phyloP scores from a whole-genome alignment of 2,113 vertebrate genomes.

The Neoarius graeffei region DNA sequence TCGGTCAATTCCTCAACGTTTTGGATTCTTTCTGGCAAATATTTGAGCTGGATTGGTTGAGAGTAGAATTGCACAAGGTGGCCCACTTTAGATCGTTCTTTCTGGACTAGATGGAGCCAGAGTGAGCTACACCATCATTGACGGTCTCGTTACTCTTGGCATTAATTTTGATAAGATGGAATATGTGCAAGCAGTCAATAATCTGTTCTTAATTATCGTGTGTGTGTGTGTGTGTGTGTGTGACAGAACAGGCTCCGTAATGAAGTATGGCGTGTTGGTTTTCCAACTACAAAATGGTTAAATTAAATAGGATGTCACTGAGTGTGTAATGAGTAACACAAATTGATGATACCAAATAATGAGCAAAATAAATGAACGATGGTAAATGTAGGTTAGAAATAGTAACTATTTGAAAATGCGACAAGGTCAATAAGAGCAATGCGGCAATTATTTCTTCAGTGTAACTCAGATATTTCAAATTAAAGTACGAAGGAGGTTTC shows the following conservation, averaged over 20 bases:
- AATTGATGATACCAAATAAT: neutral
- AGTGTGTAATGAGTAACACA: constrained; percentile 2
- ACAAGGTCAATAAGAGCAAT: neutral
- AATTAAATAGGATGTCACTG: neutral
- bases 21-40: no score
- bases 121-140: no score
- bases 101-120: no score
- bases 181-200: neutral
- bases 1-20: no score
- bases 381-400: neutral
- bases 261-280: neutral
- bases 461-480: neutral
- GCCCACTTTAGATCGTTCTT: no score
- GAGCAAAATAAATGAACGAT: constrained; percentile 9
- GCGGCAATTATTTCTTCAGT: neutral
- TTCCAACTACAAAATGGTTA: neutral
- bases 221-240: no score
- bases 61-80: no score
- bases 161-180: neutral
- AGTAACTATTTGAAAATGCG: neutral
- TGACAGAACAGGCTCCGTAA: neutral
- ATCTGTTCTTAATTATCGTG: neutral
- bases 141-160: no score
- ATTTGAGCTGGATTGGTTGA: no score
- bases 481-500: neutral